These are phyloP conservation scores for Caenorhabditis latens DNA, from an alignment of 1,140 invertebrate species.

Conservation along the genomic window DNA sequence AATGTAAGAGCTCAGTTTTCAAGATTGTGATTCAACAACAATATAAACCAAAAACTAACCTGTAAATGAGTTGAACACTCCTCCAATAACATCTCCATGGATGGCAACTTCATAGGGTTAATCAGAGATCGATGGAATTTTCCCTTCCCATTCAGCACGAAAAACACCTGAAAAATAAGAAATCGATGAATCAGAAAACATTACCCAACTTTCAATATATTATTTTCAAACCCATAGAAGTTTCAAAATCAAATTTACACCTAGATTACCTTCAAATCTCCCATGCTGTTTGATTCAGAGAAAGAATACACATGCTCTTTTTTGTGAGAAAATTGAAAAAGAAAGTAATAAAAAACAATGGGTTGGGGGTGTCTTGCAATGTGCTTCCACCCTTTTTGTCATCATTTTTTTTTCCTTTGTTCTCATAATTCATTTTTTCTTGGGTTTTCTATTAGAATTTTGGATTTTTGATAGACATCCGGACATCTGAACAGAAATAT, in stretches of 20 bases:
- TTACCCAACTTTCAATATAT: no score
- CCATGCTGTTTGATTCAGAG: background rate
- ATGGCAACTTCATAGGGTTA: constrained; percentile 62
- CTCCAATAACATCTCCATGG: constrained; percentile 58
- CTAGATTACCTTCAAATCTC: background rate
- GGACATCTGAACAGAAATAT: no score
- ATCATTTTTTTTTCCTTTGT: background rate
- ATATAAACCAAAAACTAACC: constrained; percentile 38
- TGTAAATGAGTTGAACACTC: constrained; percentile 59
- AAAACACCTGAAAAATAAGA: constrained; percentile 62
- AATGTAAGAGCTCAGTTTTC: no score
- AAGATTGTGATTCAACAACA: background rate
- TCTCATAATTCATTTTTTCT: no score
- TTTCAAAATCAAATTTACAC: background rate
- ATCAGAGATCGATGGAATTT: constrained; percentile 63
- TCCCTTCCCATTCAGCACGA: constrained; percentile 64
- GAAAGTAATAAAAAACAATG: background rate
- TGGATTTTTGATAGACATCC: no score
- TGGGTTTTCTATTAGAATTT: no score
- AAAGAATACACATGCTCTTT: background rate
- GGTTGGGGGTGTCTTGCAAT: background rate
- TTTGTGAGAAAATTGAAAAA: background rate
- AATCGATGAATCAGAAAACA: background rate
- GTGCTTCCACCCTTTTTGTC: background rate
- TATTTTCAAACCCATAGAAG: background rate